Percentiles rank a stretch among this genome's conserved stretches.
Conservation (phyloP, 1,140 invertebrate species). For the Eumaeus atala region DNA sequence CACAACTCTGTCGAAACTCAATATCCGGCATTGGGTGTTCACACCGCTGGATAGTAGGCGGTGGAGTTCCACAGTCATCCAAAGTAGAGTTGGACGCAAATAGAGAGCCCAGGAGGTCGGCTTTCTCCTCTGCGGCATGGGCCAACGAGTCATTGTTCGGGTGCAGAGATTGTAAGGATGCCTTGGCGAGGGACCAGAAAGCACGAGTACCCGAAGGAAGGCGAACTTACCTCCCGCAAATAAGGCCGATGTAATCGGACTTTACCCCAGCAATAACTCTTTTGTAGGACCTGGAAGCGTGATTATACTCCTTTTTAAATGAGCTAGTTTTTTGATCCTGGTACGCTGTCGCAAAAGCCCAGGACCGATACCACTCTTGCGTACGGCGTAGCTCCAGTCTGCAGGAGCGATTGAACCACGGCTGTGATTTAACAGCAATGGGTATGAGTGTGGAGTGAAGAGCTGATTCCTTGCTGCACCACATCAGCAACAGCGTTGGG, state of each 20-base stretch:
- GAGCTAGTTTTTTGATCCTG: background rate
- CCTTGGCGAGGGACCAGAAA: no score
- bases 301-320: constrained; percentile 5
- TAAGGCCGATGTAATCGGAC: background rate
- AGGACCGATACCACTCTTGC: no score
- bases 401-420: constrained; percentile 3
- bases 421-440: background rate
- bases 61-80: no score
- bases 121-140: no score
- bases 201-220: no score
- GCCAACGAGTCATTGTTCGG: no score
- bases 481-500: constrained; percentile 6
- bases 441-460: background rate
- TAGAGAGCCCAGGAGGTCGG: no score
- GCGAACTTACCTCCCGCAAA: background rate
- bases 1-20: no score
- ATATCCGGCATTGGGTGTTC: no score
- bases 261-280: background rate
- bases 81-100: no score
- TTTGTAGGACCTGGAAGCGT: background rate
- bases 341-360: background rate
- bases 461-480: background rate
- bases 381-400: background rate
- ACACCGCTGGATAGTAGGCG: no score
- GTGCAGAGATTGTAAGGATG: no score